Evolutionary conservation across 2,797 vertebrate genomes (phyloP), one percentile per base, ranked within the genome.

Genomic region (Clamator glandarius): DNA sequence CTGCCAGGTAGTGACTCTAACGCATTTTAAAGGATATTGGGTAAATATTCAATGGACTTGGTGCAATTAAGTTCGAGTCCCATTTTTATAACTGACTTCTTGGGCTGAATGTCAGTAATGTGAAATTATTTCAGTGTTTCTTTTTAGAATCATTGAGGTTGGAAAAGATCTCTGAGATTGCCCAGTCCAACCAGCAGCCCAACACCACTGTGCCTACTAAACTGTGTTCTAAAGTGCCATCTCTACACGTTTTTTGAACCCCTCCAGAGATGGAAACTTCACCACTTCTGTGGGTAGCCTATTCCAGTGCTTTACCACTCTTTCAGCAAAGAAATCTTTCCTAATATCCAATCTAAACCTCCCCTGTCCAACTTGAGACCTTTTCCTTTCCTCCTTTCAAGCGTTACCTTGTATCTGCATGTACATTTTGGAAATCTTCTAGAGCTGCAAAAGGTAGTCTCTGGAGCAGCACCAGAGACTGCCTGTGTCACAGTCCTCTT

Each of bases 401-500:
- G 48, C 48, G 46, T 48, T 48, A 48, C 8, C 19, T 46, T 73
- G 11, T 52, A 59, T 55, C 41, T 57, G 36, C 6, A 1, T 9
- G 19, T 46, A 21, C 3, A 17, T 68, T 88, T 78, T 72, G 41
- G 33, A 81, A 15, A 20, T 33, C 52, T 8, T 8, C 16, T 67
- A 63, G 74, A 83, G 18, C 20, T 78, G 46, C 21, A 50, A 84
- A 54, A 73, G 6, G 20, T 31, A 21, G 6, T 31, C 35, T 64
- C 46, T 74, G n/a, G 21, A 86, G 25, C 17, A 62, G 28, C 20
- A 70, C 12, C 16, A 36, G 15, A 69, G 48, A 50, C n/a, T 0
- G 0, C 15, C 35, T n/a, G 7, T 26, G 36, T 76, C 31, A 48
- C 0, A 0, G 66, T 39, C 31, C 50, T 80, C 74, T 35, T 2